Evolutionary conservation across 2,113 vertebrate genomes (phyloP).

Genomic region (Oxyruncus cristatus): DNA sequence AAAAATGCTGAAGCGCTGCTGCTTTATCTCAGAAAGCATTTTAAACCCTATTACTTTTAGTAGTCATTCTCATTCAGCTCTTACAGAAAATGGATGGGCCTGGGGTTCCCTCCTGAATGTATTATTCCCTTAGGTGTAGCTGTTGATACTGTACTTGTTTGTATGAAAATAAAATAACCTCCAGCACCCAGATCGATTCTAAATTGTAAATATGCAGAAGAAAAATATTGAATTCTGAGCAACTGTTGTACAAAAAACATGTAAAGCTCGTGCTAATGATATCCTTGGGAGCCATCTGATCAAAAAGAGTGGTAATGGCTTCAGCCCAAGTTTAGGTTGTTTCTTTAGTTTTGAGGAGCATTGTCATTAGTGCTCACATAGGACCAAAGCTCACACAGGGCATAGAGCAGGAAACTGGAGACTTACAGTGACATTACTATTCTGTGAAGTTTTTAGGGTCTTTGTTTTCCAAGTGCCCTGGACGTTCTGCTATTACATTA

Average conservation of each 20-base stretch:
- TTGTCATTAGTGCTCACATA: background rate
- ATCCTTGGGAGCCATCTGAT: background rate
- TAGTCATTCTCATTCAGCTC: slow-evolving; percentile 47
- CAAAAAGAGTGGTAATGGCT: background rate
- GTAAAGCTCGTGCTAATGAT: background rate
- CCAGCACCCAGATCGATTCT: background rate
- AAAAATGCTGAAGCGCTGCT: background rate
- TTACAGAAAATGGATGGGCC: slow-evolving; percentile 40
- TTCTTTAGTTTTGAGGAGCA: background rate
- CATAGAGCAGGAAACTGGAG: background rate
- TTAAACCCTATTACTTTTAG: slow-evolving; percentile 59
- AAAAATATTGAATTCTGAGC: background rate
- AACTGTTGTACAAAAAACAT: background rate
- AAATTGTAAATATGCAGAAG: slow-evolving; percentile 36
- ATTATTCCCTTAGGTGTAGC: background rate
- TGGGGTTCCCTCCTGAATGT: background rate
- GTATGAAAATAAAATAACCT: slow-evolving; percentile 1
- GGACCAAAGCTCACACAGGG: background rate
- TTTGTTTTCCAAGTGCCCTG: background rate
- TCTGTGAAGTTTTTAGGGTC: background rate
- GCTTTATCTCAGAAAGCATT: slow-evolving; percentile 58
- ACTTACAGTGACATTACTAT: background rate
- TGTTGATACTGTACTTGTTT: slow-evolving; percentile 34
- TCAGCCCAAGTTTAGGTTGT: background rate
- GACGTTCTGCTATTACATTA: background rate